Evolutionary conservation across 2,888 invertebrate genomes (phyloP).

Genomic region (Taenaris catops): DNA sequence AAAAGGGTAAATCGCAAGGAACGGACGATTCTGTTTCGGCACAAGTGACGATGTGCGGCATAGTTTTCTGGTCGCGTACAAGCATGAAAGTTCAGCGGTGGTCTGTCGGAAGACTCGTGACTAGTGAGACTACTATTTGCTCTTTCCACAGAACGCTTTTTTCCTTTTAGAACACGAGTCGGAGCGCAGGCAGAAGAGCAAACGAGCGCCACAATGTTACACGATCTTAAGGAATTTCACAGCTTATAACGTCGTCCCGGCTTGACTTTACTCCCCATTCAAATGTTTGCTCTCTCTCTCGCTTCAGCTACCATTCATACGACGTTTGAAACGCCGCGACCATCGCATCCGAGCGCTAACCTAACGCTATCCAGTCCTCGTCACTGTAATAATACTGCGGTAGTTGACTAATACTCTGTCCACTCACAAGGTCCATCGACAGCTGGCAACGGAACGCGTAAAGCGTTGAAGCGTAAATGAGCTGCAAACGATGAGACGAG

Average conservation of each 20-base stretch:
- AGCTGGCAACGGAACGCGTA: constrained; percentile 74
- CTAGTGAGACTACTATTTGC: constrained; percentile 68
- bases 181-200: constrained; percentile 66
- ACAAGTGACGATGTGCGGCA: constrained; percentile 21
- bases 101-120: constrained; percentile 70
- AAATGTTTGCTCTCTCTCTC: constrained; percentile 72
- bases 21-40: constrained; percentile 22
- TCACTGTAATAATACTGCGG: constrained; percentile 79
- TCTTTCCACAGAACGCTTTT: constrained; percentile 70
- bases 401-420: constrained; percentile 79
- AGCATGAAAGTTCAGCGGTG: constrained; percentile 59
- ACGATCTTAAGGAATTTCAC: constrained; percentile 77
- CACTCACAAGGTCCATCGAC: constrained; percentile 74
- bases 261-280: constrained; percentile 61
- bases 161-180: constrained; percentile 75
- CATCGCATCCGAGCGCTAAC: constrained; percentile 61
- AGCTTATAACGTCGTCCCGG: constrained; percentile 58
- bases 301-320: constrained; percentile 74
- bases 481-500: constrained; percentile 49
- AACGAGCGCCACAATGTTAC: constrained; percentile 73
- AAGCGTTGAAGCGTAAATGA: constrained; percentile 75
- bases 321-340: constrained; percentile 65
- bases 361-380: constrained; percentile 76
- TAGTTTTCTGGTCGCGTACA: constrained; percentile 27
- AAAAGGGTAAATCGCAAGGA: constrained; percentile 23